Conservation (phyloP, 2,888 invertebrate genomes). For the Philereme vetulata region DNA sequence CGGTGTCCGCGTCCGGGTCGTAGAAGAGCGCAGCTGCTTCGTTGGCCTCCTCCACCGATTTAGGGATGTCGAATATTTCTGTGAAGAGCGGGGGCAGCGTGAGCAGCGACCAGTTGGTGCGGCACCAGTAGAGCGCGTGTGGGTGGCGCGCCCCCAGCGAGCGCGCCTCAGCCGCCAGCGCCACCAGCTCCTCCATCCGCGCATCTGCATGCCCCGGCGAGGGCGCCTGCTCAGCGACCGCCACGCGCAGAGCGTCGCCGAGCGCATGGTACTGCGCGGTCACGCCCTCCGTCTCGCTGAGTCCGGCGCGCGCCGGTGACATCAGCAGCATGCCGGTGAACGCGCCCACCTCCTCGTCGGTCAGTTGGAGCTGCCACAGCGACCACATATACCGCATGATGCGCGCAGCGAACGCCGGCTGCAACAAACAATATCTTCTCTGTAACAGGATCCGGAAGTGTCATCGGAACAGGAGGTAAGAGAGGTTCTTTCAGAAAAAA, state of each 20-base stretch:
- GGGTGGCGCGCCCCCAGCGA: slow-evolving; percentile 91
- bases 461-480: no score
- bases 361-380: slow-evolving; percentile 89
- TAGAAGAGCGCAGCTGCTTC: slow-evolving; percentile 35
- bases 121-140: slow-evolving; percentile 94
- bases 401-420: slow-evolving; percentile 93
- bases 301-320: slow-evolving; percentile 90
- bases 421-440: slow-evolving; percentile 36
- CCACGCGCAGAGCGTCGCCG: slow-evolving; percentile 88
- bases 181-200: slow-evolving; percentile 58
- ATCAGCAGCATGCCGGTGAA: slow-evolving; percentile 94
- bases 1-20: slow-evolving; percentile 13
- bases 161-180: slow-evolving; percentile 86
- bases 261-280: slow-evolving; percentile 88
- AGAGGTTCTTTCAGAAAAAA: no score
- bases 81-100: slow-evolving; percentile 96
- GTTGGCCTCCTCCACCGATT: slow-evolving; percentile 51
- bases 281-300: slow-evolving; percentile 87
- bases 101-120: slow-evolving; percentile 93
- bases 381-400: slow-evolving; percentile 92
- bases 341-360: slow-evolving; percentile 95
- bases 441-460: no score
- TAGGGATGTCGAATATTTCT: slow-evolving; percentile 98
- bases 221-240: slow-evolving; percentile 69
- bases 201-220: slow-evolving; percentile 40